Evolutionary conservation across 2,888 invertebrate genomes (phyloP).

Genomic region (Pollenia labialis): DNA sequence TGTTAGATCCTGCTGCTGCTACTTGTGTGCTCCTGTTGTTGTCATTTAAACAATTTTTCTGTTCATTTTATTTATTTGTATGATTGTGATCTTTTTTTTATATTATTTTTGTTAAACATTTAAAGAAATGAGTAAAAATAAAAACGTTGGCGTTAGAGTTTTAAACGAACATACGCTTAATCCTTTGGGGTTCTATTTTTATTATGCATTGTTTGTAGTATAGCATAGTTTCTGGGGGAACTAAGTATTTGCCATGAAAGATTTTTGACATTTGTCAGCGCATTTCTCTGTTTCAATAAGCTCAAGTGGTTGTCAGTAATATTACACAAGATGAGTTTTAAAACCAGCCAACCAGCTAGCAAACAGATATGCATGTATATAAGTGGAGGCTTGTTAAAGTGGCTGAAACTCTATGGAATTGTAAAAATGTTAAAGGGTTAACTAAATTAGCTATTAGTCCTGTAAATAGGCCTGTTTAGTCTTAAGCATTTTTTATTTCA

Average conservation of each 20-base stretch:
- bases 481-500: conserved; percentile 47
- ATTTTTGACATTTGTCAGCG: conserved; percentile 80
- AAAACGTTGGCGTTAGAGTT: conserved; percentile 36
- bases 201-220: conserved; percentile 67
- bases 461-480: conserved; percentile 77
- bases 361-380: background rate
- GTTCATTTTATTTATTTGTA: conserved; percentile 50
- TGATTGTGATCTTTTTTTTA: conserved; percentile 61
- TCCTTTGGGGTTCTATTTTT: conserved; percentile 70
- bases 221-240: conserved; percentile 53
- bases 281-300: conserved; percentile 70
- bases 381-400: conserved; percentile 8
- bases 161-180: conserved; percentile 18
- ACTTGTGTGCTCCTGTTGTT: conserved; percentile 35
- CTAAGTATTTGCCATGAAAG: conserved; percentile 77
- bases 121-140: conserved; percentile 26
- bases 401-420: background rate
- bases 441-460: conserved; percentile 80
- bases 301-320: conserved; percentile 73
- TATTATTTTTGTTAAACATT: conserved; percentile 50
- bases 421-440: conserved; percentile 72
- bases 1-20: conserved; percentile 36
- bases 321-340: conserved; percentile 66
- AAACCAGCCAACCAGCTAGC: conserved; percentile 2
- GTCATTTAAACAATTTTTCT: conserved; percentile 61